A percentile compares a stretch with the other conserved stretches of the same genome.
Evolutionary conservation across 2,888 invertebrate species (phyloP).

Genomic region (Embidobia sp.): DNA sequence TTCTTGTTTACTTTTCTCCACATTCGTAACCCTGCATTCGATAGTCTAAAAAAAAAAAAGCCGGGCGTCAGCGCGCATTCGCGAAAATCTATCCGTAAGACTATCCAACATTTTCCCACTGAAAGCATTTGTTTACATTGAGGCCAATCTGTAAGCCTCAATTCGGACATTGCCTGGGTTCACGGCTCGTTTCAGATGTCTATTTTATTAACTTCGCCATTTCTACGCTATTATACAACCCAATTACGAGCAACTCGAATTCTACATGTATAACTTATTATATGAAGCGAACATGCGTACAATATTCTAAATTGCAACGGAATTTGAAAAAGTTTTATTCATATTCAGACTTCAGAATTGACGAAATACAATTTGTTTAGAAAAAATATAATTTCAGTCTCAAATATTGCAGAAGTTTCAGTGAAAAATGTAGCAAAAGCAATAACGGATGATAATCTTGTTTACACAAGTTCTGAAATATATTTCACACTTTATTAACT

Average conservation of each 20-base stretch:
- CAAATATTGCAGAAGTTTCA: not conserved
- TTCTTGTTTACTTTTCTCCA: slow-evolving; percentile 58
- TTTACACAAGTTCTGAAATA: slow-evolving; percentile 39
- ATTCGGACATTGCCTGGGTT: slow-evolving; percentile 53
- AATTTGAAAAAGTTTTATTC: too few species aligned
- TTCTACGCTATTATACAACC: slow-evolving; percentile 42
- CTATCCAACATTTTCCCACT: slow-evolving; percentile 52
- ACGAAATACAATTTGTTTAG: too few species aligned
- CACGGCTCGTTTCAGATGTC: slow-evolving; percentile 56
- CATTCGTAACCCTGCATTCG: slow-evolving; percentile 37
- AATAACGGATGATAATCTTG: slow-evolving; percentile 6
- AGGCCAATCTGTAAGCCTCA: slow-evolving; percentile 45
- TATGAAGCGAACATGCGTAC: too few species aligned
- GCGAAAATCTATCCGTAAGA: slow-evolving; percentile 48
- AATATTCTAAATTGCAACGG: too few species aligned
- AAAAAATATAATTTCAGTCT: too few species aligned
- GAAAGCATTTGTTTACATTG: slow-evolving; percentile 50
- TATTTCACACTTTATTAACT: slow-evolving; percentile 45
- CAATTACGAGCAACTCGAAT: slow-evolving; percentile 34
- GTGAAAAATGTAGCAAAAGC: not conserved
- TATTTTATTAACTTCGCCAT: slow-evolving; percentile 31
- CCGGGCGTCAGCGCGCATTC: slow-evolving; percentile 25
- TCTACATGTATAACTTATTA: slow-evolving; percentile 20
- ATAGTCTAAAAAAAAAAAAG: slow-evolving; percentile 53
- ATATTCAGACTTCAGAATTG: too few species aligned